Conservation (phyloP, 2,888 invertebrate species). For the Perdita meconis region DNA sequence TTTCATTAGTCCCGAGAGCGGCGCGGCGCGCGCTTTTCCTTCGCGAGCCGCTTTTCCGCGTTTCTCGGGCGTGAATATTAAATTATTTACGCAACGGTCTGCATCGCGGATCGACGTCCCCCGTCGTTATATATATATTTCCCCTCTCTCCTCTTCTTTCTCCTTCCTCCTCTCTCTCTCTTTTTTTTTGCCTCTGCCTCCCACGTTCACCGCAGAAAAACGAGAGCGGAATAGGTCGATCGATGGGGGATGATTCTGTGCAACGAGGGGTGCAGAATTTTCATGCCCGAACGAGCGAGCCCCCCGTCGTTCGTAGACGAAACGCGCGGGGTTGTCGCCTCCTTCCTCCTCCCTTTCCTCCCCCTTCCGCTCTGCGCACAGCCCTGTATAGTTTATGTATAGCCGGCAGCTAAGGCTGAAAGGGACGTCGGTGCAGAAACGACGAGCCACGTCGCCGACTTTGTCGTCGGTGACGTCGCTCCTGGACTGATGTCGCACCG, state of each 20-base stretch:
- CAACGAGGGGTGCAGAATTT: constrained; percentile 77
- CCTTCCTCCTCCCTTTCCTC: constrained; percentile 51
- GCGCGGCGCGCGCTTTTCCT: constrained; percentile 2
- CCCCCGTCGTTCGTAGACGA: constrained; percentile 71
- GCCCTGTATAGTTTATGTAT: constrained; percentile 65
- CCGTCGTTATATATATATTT: constrained; percentile 31
- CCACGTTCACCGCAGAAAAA: constrained; percentile 40
- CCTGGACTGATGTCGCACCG: constrained; percentile 42
- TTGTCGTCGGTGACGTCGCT: constrained; percentile 37
- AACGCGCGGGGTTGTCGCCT: constrained; percentile 79
- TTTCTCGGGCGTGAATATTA: constrained; percentile 48
- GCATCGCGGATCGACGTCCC: constrained; percentile 23
- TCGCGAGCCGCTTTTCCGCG: background rate
- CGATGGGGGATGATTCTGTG: constrained; percentile 74
- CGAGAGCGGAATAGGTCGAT: constrained; percentile 70
- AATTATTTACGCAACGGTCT: constrained; percentile 55
- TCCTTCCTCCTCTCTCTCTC: constrained; percentile 24
- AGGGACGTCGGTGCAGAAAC: constrained; percentile 53
- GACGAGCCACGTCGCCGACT: constrained; percentile 34
- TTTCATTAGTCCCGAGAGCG: constrained; percentile 36
- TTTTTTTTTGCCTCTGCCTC: constrained; percentile 26
- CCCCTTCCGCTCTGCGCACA: constrained; percentile 21
- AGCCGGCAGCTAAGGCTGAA: constrained; percentile 70
- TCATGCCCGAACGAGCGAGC: constrained; percentile 79
- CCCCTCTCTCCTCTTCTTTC: constrained; percentile 8